A percentile compares a stretch with the other conserved stretches of the same genome.
Evolutionary conservation across 2,888 invertebrate species (phyloP).

Genomic region (Dynastes maya): DNA sequence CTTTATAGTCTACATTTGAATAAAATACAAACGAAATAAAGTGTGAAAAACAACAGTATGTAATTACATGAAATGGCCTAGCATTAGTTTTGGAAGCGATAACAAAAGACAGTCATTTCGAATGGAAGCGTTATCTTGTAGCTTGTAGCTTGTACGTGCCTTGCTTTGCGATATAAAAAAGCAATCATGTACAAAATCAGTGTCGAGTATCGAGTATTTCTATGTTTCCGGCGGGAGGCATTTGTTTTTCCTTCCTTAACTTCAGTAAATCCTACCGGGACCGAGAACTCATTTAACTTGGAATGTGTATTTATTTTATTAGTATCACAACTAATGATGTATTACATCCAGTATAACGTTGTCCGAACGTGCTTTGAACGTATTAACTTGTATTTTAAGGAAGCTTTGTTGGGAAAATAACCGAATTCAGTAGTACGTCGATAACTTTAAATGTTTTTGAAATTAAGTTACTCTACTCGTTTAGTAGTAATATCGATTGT

Average conservation of each 20-base stretch:
- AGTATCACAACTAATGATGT: constrained; percentile 69
- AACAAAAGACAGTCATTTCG: constrained; percentile 65
- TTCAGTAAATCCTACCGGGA: constrained; percentile 67
- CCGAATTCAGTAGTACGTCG: too few species aligned
- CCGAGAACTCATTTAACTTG: constrained; percentile 71
- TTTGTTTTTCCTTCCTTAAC: constrained; percentile 68
- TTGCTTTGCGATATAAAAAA: constrained; percentile 71
- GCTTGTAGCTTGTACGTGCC: constrained; percentile 70
- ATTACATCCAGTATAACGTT: constrained; percentile 63
- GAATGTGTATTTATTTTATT: constrained; percentile 72
- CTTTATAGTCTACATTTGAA: constrained; percentile 16
- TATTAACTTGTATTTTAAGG: neutral
- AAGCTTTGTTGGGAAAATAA: too few species aligned
- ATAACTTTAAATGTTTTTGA: too few species aligned
- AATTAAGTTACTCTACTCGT: too few species aligned
- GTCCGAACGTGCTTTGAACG: constrained; percentile 50
- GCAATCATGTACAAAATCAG: constrained; percentile 72
- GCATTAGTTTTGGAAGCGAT: constrained; percentile 38
- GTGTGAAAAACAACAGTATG: constrained; percentile 30
- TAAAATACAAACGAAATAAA: constrained; percentile 28
- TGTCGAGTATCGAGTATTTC: constrained; percentile 70
- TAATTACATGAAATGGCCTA: constrained; percentile 41
- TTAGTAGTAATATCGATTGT: too few species aligned
- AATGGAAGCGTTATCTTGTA: constrained; percentile 70
- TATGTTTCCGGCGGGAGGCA: constrained; percentile 71